phyloP scores from a whole-genome alignment of 2,113 vertebrate genomes.

The Oryzias woworae region DNA sequence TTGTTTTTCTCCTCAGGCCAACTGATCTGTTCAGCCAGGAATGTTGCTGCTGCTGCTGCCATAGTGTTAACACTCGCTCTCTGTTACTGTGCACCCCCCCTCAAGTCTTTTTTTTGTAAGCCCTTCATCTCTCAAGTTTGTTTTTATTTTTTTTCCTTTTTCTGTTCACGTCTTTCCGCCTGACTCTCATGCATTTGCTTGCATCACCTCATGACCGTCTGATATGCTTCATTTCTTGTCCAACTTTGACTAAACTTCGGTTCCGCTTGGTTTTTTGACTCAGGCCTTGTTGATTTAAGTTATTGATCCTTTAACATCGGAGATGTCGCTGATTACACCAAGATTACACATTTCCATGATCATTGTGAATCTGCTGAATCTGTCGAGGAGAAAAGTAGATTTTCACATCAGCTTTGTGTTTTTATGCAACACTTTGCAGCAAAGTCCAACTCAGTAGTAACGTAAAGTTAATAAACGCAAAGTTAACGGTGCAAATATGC shows the following conservation, averaged over 20 bases:
- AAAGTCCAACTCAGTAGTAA: no score
- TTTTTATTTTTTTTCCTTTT: constrained; percentile 14
- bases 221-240: neutral
- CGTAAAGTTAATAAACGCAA: no score
- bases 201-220: neutral
- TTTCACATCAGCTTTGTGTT: no score
- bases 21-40: constrained; percentile 76
- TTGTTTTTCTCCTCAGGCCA: constrained; percentile 77
- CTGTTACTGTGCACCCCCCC: constrained; percentile 38
- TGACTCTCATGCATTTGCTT: constrained; percentile 1
- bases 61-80: constrained; percentile 58
- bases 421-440: no score
- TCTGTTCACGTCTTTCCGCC: constrained; percentile 19
- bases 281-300: constrained; percentile 5
- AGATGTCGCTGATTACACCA: no score
- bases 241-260: neutral
- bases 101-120: neutral
- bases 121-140: constrained; percentile 31
- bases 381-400: no score
- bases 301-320: no score
- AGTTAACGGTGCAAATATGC: no score
- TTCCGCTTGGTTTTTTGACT: neutral
- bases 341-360: no score
- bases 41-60: constrained; percentile 73
- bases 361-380: no score